Evolutionary conservation across 2,113 vertebrate species (phyloP), one percentile per base, ranked within the genome.

Genomic region (Falco punctatus): DNA sequence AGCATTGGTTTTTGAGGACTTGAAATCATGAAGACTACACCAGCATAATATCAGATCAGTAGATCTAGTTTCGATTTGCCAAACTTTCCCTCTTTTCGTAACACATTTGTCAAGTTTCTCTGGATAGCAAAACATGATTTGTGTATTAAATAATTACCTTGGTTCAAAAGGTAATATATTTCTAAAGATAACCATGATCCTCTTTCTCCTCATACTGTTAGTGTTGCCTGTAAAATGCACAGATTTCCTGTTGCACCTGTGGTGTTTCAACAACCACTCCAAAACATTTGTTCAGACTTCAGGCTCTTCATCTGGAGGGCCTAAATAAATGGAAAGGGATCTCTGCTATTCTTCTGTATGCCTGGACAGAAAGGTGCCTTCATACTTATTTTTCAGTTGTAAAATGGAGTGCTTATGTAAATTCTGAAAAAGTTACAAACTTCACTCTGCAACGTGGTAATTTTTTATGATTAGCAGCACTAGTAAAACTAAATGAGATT

Each of bases 21-120:
- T 66, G 27, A 59, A 75, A 64, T 28, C 42, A 81, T 0, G 0
- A 81, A 54, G 15, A 20, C 35, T 21, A 59, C 6, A 14, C 0
- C 0, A 40, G 19, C 16, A 5, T 17, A 92, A 5, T 17, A 92
- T 70, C 13, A 28, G 24, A 74, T 58, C 49, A 75, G 40, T 6
- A 72, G 19, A 35, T 61, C 22, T 18, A 30, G 46, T 20, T 65
- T 33, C 73, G 22, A n/a, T 55, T 64, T 48, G 11, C 28, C 49
- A 55, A 42, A 24, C 7, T 28, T 48, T 57, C 44, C 30, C 16
- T 58, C 40, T 51, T 66, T 33, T 90, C 10, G 1, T 18, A 81
- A 69, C 2, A 75, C 26, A 58, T 44, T 16, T 66, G 11, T 33
- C 52, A 74, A 40, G 19, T 17, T 89, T 62, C 77, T 86, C 67